Evolutionary conservation across 2,113 vertebrate genomes (phyloP).

Genomic region (Lagenorhynchus albirostris): DNA sequence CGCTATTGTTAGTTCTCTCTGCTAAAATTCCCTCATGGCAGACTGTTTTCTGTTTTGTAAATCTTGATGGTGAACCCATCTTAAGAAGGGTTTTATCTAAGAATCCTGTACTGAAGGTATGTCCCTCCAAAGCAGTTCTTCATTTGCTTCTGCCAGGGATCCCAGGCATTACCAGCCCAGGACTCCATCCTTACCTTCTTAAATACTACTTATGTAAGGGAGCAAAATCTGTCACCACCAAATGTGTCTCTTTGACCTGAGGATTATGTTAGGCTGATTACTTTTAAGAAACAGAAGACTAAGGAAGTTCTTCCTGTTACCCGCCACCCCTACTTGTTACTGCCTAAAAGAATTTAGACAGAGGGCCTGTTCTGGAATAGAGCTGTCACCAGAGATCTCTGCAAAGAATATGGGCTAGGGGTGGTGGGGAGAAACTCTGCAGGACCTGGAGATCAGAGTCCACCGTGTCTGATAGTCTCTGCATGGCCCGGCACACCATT

Average conservation of each 20-base stretch:
- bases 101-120: not conserved
- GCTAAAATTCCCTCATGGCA: not conserved
- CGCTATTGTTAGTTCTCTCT: not conserved
- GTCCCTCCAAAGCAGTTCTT: not conserved
- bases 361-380: not conserved
- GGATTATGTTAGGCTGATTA: not conserved
- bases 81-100: not conserved
- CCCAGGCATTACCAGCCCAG: not conserved
- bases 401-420: not conserved
- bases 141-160: not conserved
- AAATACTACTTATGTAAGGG: not conserved
- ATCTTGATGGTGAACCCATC: not conserved
- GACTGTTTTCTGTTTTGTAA: not conserved
- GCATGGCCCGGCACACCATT: not conserved
- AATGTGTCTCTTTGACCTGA: not conserved
- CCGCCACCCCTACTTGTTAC: not conserved
- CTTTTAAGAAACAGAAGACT: not conserved
- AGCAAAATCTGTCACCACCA: not conserved
- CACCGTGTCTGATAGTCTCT: not conserved
- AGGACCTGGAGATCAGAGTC: not conserved
- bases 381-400: not conserved
- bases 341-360: not conserved
- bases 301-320: not conserved
- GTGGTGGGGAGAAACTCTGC: not conserved
- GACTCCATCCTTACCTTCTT: not conserved